Percentiles rank a stretch among this genome's conserved stretches.
These are phyloP conservation scores for Heliconius hortense DNA, from an alignment of 2,888 invertebrate species.

Conservation along the genomic window DNA sequence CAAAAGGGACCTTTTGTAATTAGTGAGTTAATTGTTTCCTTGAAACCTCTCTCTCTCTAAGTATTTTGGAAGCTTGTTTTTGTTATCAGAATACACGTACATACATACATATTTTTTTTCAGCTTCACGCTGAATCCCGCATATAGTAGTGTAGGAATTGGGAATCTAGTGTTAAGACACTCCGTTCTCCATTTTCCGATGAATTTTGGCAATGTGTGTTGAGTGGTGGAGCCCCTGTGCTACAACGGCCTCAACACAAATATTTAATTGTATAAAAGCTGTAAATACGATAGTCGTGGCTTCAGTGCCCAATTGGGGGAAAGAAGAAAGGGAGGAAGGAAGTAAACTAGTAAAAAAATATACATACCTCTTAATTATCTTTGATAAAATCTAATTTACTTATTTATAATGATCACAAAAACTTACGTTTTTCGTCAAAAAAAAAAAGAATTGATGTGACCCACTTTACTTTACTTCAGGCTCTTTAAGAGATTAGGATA, in stretches of 20 bases:
- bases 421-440: neutral
- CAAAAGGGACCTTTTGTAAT: slow-evolving; percentile 13
- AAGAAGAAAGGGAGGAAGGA: too few species aligned
- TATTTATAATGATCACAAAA: neutral
- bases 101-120: neutral
- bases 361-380: neutral
- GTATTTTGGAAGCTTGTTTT: neutral
- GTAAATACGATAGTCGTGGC: too few species aligned
- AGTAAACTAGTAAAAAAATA: too few species aligned
- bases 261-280: neutral
- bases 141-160: neutral
- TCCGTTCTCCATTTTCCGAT: neutral
- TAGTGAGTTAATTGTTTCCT: slow-evolving; percentile 20
- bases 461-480: neutral
- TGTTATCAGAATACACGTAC: neutral
- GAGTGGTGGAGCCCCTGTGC: neutral
- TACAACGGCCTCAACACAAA: neutral
- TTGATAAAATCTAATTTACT: too few species aligned
- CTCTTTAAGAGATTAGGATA: neutral
- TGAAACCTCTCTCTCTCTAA: slow-evolving; percentile 4
- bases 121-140: neutral
- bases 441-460: neutral
- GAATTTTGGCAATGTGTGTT: neutral
- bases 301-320: too few species aligned
- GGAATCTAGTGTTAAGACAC: neutral